Base-by-base conservation (phyloP, 2,113 vertebrate species). In the Ciconia maguari region DNA sequence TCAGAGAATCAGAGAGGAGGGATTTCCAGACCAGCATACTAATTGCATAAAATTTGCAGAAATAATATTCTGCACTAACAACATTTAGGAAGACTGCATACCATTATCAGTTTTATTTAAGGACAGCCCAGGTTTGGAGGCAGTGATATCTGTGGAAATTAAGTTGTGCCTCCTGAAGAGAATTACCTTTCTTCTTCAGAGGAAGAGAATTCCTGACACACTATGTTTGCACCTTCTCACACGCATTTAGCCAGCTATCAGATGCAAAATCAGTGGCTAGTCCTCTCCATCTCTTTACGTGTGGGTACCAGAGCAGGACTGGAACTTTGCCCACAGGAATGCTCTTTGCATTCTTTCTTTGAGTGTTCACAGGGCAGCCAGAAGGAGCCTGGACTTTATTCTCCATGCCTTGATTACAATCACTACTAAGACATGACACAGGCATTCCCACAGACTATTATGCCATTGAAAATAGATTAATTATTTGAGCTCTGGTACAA, bases 291-390 rank as follows among this genome's bases (percentile, higher is more conserved):
- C 7, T 34, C 30, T 38, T 80, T 70, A 29, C 3, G 1, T 19
- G 8, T 16, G 19, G 42, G 9, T 70, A 44, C 20, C 18, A 71
- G 15, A 65, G 6, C 0, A 0, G 9, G 20, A 46, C 1, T 10
- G 11, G 15, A 75, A 49, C n/a, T 84, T 78, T 66, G 22, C 13
- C 52, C 29, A 30, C n/a, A 64, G n/a, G 20, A 78, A 44, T 6
- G 2, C 1, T 69, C 49, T 75, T 41, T 69, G 17, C 8, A 42
- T 44, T 58, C n/a, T 62, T 89, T 44, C 36, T 72, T 65, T 5
- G 9, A 60, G 34, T 16, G 10, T 61, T 88, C 75, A 75, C 49
- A 57, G 26, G 9, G 34, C 41, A 87, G 49, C 24, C 36, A 62
- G 82, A 49, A 80, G 22, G 6, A 71, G 14, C 4, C 25, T 46